A percentile compares a stretch with the other conserved stretches of the same genome.
Evolutionary conservation across 2,113 vertebrate species (phyloP).

Genomic region (Gasterosteus aculeatus): DNA sequence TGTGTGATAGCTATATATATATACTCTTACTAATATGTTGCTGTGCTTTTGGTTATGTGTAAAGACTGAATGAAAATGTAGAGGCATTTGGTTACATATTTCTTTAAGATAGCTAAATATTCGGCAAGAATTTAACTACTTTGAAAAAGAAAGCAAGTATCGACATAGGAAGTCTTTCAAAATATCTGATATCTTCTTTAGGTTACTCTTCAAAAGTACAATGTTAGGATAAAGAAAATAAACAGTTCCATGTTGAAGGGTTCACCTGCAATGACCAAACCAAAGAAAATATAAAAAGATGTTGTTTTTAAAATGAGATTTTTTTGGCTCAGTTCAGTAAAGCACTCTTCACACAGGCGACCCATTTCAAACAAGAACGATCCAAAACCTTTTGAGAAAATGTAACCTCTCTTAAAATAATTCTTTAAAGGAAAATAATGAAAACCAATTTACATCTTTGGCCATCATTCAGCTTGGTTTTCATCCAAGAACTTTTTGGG

Average conservation of each 20-base stretch:
- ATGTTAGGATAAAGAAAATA: conserved; percentile 59
- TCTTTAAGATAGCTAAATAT: conserved; percentile 68
- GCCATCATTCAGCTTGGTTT: conserved; percentile 79
- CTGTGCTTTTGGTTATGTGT: conserved; percentile 76
- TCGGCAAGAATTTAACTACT: conserved; percentile 73
- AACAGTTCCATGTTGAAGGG: conserved; percentile 48
- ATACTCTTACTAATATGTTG: conserved; percentile 32
- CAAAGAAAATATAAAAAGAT: conserved; percentile 14
- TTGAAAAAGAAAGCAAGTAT: conserved; percentile 55
- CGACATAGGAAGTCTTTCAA: conserved; percentile 77
- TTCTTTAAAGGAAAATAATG: conserved; percentile 54
- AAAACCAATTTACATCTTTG: conserved; percentile 82
- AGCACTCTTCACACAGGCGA: conserved; percentile 66
- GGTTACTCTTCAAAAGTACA: conserved; percentile 68
- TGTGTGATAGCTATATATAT: not conserved
- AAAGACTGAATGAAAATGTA: conserved; percentile 70
- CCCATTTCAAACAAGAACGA: conserved; percentile 64
- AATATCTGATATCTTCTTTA: conserved; percentile 82
- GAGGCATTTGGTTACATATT: conserved; percentile 75
- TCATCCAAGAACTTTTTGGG: conserved; percentile 71
- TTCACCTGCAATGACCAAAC: conserved; percentile 41
- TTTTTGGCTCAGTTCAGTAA: conserved; percentile 70
- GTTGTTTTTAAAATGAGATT: conserved; percentile 19
- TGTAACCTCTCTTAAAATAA: conserved; percentile 47
- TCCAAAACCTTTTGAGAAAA: conserved; percentile 40